Conservation (phyloP, 2,888 invertebrate species). For the Acanthosepion esculentum region DNA sequence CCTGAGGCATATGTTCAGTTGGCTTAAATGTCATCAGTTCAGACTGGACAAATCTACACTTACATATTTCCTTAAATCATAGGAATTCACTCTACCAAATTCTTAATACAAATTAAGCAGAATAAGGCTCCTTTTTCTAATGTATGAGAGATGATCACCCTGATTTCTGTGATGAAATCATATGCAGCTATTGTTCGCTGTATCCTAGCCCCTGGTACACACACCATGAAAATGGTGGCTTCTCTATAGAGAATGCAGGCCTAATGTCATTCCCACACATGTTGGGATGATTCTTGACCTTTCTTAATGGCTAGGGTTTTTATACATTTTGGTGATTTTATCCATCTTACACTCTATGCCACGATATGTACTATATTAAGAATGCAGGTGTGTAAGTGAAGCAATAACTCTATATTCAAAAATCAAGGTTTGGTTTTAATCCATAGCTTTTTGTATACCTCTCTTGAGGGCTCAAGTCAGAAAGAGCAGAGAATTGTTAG, state of each 20-base stretch:
- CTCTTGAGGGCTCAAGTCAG: not conserved
- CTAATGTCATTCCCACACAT: not conserved
- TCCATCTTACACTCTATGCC: not conserved
- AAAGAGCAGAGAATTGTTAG: not conserved
- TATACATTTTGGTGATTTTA: not conserved
- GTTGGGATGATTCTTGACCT: not conserved
- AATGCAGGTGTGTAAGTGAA: not conserved
- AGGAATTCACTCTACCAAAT: not conserved
- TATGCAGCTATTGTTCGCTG: not conserved
- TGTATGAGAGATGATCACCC: not conserved
- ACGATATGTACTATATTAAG: not conserved
- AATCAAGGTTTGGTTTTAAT: not conserved
- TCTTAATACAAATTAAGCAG: not conserved
- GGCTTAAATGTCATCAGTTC: slow-evolving; percentile 2
- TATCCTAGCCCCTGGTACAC: not conserved
- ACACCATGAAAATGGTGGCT: not conserved
- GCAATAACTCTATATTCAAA: not conserved
- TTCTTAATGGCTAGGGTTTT: not conserved
- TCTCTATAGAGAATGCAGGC: not conserved
- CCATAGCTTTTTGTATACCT: not conserved
- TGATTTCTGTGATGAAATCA: not conserved
- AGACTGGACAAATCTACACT: not conserved
- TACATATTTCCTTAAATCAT: not conserved
- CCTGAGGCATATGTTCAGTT: not conserved
- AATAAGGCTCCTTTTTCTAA: not conserved